Conservation (phyloP, 1,140 invertebrate genomes). For the Anoplolepis gracilipes region DNA sequence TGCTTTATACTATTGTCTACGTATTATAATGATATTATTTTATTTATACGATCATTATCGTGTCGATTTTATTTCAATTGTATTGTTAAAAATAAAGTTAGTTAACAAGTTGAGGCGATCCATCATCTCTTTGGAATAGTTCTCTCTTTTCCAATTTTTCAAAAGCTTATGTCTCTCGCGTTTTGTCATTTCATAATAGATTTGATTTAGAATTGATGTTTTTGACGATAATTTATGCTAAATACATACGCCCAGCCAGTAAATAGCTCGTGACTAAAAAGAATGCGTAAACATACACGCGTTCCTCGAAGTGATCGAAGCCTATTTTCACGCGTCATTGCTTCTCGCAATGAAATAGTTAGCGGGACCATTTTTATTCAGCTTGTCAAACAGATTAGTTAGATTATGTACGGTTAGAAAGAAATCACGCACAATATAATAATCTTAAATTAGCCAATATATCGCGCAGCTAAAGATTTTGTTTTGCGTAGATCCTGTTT, state of each 20-base stretch:
- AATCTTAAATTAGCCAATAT: background rate
- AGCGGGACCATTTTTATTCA: background rate
- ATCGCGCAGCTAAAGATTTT: background rate
- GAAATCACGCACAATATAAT: background rate
- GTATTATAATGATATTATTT: background rate
- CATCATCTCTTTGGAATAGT: no score
- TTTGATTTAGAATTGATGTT: background rate
- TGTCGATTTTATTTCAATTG: no score
- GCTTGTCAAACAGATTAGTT: background rate
- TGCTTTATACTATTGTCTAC: background rate
- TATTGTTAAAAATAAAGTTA: no score
- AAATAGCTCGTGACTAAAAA: background rate
- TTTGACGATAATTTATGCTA: conserved; percentile 47
- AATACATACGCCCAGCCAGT: background rate
- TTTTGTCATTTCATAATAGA: background rate
- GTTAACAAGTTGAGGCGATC: no score
- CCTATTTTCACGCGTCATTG: conserved; percentile 4
- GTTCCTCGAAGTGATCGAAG: background rate
- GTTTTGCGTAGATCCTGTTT: background rate
- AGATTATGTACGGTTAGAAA: background rate
- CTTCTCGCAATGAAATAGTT: background rate
- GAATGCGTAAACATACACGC: background rate
- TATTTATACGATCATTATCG: background rate
- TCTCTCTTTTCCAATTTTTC: background rate
- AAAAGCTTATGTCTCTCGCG: background rate